These are phyloP conservation scores for Onchidella celtica DNA, from an alignment of 2,888 invertebrate genomes.

Conservation along the genomic window DNA sequence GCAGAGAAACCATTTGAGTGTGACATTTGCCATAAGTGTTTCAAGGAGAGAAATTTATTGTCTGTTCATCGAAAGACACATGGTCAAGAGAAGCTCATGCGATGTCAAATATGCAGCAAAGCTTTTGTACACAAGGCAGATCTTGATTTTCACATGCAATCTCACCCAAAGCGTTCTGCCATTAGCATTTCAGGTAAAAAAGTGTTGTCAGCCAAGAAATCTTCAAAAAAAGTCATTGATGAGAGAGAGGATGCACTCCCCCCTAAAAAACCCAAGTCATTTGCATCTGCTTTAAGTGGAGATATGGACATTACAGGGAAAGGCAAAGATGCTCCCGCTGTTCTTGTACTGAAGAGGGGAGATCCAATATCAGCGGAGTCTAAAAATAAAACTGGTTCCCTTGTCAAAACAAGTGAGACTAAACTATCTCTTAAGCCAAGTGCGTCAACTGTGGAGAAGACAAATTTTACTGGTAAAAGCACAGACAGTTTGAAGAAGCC, in stretches of 20 bases:
- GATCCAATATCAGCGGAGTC: not conserved
- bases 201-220: not conserved
- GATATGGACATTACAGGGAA: conserved; percentile 14
- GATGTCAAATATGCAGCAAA: conserved; percentile 46
- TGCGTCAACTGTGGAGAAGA: not conserved
- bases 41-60: conserved; percentile 38
- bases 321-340: not conserved
- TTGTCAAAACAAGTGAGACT: conserved; percentile 18
- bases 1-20: conserved; percentile 50
- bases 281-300: conserved; percentile 46
- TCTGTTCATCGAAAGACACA: conserved; percentile 48
- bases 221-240: not conserved
- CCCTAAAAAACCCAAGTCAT: conserved; percentile 37
- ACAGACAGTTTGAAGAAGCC: not conserved
- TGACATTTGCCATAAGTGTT: conserved; percentile 50
- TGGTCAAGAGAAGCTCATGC: conserved; percentile 38
- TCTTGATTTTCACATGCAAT: conserved; percentile 42
- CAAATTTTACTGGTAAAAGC: conserved; percentile 22
- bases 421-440: conserved; percentile 11
- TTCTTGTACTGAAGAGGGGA: conserved; percentile 23
- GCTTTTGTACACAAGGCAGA: conserved; percentile 46
- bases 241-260: conserved; percentile 3
- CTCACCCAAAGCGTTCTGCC: conserved; percentile 40
- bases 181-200: not conserved
- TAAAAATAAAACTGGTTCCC: conserved; percentile 15